A percentile compares a stretch with the other conserved stretches of the same genome.
Evolutionary conservation across 2,113 vertebrate species (phyloP).

Genomic region (Paraplagusia blochii): DNA sequence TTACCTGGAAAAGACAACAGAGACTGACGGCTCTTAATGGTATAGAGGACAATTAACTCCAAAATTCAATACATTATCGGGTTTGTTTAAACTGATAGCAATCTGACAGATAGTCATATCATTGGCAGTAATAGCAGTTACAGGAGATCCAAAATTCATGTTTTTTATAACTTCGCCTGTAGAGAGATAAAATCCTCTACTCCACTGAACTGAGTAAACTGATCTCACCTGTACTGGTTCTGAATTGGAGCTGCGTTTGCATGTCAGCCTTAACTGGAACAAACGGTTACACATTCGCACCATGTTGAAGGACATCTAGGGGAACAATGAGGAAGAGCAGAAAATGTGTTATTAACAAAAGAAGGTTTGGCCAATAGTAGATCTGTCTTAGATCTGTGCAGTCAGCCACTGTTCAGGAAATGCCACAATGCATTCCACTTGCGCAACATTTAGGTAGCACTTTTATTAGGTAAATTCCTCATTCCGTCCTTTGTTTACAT

Average conservation of each 20-base stretch:
- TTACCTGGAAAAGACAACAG: too few species aligned
- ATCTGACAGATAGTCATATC: too few species aligned
- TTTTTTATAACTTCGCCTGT: too few species aligned
- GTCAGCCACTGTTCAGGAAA: neutral
- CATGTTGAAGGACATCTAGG: constrained; percentile 76
- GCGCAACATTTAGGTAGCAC: neutral
- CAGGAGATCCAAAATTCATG: too few species aligned
- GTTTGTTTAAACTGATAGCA: too few species aligned
- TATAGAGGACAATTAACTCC: too few species aligned
- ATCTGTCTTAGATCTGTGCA: too few species aligned
- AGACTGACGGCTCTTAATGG: too few species aligned
- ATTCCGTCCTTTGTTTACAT: neutral
- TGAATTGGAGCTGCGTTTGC: constrained; percentile 38
- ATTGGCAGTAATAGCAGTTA: too few species aligned
- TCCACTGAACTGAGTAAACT: neutral
- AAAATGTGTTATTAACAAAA: neutral
- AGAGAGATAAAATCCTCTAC: too few species aligned
- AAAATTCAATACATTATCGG: too few species aligned
- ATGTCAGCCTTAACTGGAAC: constrained; percentile 56
- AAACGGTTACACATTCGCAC: constrained; percentile 75
- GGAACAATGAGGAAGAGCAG: neutral
- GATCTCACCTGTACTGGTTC: constrained; percentile 69
- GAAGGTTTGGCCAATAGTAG: too few species aligned
- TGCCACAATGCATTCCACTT: neutral
- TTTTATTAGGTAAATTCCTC: neutral